Conservation (phyloP, 2,888 invertebrate species). For the Coremacera marginata region DNA sequence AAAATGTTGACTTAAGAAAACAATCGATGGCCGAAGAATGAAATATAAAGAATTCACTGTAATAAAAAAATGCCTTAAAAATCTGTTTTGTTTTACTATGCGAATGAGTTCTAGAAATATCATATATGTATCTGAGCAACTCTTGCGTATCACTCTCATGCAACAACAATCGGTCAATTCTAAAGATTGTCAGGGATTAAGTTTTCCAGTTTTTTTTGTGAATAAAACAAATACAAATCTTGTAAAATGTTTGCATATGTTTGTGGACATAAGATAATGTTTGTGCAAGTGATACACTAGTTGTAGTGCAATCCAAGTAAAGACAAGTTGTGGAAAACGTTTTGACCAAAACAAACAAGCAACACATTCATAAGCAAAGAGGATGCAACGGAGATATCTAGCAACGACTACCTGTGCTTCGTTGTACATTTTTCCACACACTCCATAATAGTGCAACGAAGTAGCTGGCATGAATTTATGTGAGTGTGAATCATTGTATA, state of each 20-base stretch:
- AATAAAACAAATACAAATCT: neutral
- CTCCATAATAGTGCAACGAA: neutral
- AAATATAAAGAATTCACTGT: no score
- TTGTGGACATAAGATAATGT: neutral
- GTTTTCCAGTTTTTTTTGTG: constrained; percentile 54
- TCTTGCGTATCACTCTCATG: neutral
- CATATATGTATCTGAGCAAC: no score
- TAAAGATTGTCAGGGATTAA: constrained; percentile 64
- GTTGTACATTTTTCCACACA: neutral
- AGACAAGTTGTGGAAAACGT: constrained; percentile 49
- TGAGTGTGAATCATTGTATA: neutral
- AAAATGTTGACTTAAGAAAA: no score
- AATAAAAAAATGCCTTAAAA: no score
- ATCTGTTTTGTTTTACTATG: neutral
- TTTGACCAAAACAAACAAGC: constrained; percentile 59
- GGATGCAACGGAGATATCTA: constrained; percentile 38
- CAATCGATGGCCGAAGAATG: no score
- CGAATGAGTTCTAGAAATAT: no score
- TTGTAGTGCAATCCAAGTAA: neutral
- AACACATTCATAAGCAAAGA: constrained; percentile 48
- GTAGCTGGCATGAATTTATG: neutral
- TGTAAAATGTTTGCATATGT: neutral
- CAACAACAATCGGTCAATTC: constrained; percentile 56
- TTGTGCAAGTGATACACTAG: neutral
- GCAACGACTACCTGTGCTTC: neutral